Evolutionary conservation across 2,888 invertebrate species (phyloP), one percentile per base, ranked within the genome.

Genomic region (Hydrotaea diabolus): DNA sequence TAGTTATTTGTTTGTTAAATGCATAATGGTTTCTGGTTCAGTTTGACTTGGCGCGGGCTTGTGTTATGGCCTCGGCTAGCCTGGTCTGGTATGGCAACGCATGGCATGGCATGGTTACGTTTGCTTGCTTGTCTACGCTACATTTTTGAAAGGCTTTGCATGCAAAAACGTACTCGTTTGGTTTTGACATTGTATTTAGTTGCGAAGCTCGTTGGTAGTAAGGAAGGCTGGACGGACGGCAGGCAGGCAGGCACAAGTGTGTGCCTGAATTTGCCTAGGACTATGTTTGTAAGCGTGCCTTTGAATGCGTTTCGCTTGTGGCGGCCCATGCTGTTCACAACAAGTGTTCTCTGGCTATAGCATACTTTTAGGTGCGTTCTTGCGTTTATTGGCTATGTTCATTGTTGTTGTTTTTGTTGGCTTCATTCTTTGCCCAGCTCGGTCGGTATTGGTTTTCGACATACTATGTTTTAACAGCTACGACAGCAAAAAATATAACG

Each of bases 141-240:
- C 86, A 79, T 87, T 85, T 87, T 62, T 84, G 77, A 85, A 87
- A 86, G 72, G 73, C 72, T 79, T 78, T 59, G 64, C 73, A 85
- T 85, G 75, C 26, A 86, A 83, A 83, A 79, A 77, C 76, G 55
- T 73, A 77, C 62, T 43, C 71, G 82, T 77, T 83, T 85, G 81
- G 59, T 77, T 82, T 82, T 85, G 81, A 82, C 84, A 79, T 82
- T 76, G 36, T 79, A 79, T 85, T 79, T 77, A 73, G 66, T 82
- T 69, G 80, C n/a, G n/a, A n/a, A n/a, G n/a, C n/a, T n/a, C n/a
- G n/a, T n/a, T n/a, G n/a, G n/a, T n/a, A n/a, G n/a, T n/a, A n/a
- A n/a, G n/a, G n/a, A n/a, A n/a, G n/a, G 80, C 80, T 80, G 59
- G n/a, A 62, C 80, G 77, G 80, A 80, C 3, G 36, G n/a, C 11